Evolutionary conservation across 1,140 invertebrate species (phyloP).

Genomic region (Cydia splendana): DNA sequence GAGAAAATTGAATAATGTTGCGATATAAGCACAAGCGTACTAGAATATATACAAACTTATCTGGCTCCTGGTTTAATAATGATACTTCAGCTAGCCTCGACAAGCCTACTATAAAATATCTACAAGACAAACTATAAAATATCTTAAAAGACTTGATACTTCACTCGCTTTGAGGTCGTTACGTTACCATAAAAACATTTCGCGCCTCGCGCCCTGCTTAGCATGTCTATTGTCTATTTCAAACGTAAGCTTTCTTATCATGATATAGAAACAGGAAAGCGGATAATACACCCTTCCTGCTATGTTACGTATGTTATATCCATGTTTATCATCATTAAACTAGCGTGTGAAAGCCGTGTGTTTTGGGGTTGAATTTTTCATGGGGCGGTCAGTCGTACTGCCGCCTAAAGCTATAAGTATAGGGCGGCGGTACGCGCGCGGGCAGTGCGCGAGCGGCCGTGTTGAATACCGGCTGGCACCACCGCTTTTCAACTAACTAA

Average conservation of each 20-base stretch:
- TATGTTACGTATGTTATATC: constrained; percentile 33
- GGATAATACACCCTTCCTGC: constrained; percentile 5
- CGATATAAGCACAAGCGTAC: no score
- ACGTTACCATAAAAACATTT: neutral
- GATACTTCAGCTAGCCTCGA: no score
- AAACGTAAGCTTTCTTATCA: constrained; percentile 21
- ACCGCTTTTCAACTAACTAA: constrained; percentile 47
- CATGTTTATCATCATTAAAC: constrained; percentile 49
- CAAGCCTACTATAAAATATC: neutral
- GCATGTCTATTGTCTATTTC: constrained; percentile 30
- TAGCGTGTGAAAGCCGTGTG: constrained; percentile 43
- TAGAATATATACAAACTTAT: neutral
- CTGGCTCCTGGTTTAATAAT: no score
- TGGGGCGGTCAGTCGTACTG: constrained; percentile 56
- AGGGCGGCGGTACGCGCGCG: constrained; percentile 53
- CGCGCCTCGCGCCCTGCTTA: neutral
- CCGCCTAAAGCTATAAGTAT: constrained; percentile 60
- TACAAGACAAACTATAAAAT: neutral
- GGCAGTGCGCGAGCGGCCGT: constrained; percentile 72
- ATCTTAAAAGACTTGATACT: neutral
- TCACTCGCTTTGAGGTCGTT: neutral
- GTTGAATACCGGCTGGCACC: constrained; percentile 67
- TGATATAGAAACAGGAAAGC: constrained; percentile 19
- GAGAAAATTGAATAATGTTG: no score
- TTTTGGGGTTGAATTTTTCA: constrained; percentile 65